A percentile compares a stretch with the other conserved stretches of the same genome.
These are phyloP conservation scores for Deilephila porcellus DNA, from an alignment of 2,888 invertebrate genomes.

Conservation along the genomic window DNA sequence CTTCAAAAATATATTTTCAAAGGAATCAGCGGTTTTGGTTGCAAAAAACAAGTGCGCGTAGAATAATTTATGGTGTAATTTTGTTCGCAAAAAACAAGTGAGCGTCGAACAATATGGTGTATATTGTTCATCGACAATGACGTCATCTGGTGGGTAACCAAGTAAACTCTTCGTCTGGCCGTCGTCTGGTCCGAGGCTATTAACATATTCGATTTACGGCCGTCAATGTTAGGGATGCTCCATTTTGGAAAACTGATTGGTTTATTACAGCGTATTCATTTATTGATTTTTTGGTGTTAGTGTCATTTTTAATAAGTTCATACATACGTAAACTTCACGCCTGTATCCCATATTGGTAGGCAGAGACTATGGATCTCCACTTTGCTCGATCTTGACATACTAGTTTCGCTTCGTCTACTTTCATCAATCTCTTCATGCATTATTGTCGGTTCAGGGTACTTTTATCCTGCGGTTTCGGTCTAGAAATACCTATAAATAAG, in stretches of 20 bases:
- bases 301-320: too few relatives aligned
- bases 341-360: too few relatives aligned
- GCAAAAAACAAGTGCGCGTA: background rate
- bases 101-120: background rate
- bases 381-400: too few relatives aligned
- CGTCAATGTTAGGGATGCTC: background rate
- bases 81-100: background rate
- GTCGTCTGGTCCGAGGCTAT: background rate
- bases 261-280: background rate
- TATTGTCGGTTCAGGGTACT: too few relatives aligned
- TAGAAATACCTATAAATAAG: too few relatives aligned
- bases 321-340: too few relatives aligned
- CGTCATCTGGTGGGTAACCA: background rate
- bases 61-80: background rate
- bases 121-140: background rate
- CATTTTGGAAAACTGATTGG: background rate
- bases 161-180: slow-evolving; percentile 13
- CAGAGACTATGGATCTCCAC: too few relatives aligned
- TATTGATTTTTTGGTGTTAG: background rate
- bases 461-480: too few relatives aligned
- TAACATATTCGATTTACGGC: slow-evolving; percentile 19
- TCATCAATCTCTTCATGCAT: too few relatives aligned
- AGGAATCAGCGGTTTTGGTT: background rate
- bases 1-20: background rate
- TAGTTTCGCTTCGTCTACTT: too few relatives aligned